Conservation (phyloP, 2,113 vertebrate genomes). For the Telmatochromis bifrenatus region DNA sequence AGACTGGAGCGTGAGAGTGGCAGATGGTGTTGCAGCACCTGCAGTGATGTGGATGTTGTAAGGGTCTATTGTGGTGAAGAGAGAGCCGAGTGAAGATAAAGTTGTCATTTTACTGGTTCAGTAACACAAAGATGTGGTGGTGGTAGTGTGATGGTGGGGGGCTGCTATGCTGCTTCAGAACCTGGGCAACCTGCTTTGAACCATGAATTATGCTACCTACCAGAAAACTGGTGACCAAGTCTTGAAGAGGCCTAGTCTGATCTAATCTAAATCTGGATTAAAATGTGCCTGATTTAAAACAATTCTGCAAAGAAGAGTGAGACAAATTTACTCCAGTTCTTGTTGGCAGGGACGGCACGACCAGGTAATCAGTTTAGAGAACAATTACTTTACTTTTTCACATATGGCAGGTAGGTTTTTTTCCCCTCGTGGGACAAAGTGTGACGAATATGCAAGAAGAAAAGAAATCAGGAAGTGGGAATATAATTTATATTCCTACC, state of each 20-base stretch:
- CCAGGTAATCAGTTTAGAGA: not conserved
- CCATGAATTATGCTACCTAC: not conserved
- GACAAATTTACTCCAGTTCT: not conserved
- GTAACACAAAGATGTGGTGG: not conserved
- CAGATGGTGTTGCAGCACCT: not conserved
- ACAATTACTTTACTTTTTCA: not conserved
- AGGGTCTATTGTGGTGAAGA: not conserved
- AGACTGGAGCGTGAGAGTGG: not conserved
- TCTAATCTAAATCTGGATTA: not conserved
- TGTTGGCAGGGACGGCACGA: accelerated
- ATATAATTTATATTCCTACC: not conserved
- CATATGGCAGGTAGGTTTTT: not conserved
- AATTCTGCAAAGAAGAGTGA: not conserved
- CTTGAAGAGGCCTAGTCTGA: accelerated
- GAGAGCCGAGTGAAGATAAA: not conserved
- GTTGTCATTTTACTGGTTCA: not conserved
- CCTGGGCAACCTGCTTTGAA: not conserved
- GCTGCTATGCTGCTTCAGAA: not conserved
- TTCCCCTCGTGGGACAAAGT: not conserved
- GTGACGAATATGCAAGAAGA: not conserved
- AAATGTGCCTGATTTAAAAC: not conserved
- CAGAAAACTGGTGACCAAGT: not conserved
- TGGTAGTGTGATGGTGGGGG: not conserved
- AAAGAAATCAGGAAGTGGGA: not conserved
- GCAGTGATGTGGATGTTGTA: not conserved